phyloP scores from a whole-genome alignment of 64 coral and sea anemone genomes.

The Porites lutea region DNA sequence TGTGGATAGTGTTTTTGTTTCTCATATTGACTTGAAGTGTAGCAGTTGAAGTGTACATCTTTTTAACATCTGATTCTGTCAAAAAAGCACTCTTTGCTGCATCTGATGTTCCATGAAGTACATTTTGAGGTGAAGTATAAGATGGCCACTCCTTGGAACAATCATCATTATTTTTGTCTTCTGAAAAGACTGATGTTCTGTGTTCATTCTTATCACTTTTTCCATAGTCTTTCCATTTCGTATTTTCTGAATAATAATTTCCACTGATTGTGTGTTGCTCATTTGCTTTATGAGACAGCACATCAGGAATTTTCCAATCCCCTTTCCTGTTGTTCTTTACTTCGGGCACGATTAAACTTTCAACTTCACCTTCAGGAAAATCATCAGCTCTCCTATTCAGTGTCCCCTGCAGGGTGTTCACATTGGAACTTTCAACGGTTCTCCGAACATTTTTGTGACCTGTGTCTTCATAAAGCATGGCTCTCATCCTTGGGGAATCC shows the following conservation, averaged over 20 bases:
- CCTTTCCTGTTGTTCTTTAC: neutral
- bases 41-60: slow-evolving; percentile 10
- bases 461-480: neutral
- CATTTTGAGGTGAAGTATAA: neutral
- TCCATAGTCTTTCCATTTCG: neutral
- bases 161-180: neutral
- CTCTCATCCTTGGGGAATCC: slow-evolving; percentile 1
- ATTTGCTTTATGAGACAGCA: neutral
- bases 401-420: neutral
- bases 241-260: neutral
- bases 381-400: neutral
- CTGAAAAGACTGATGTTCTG: slow-evolving; percentile 9
- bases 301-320: neutral
- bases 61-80: neutral
- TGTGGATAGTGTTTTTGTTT: neutral
- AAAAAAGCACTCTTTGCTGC: neutral
- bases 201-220: neutral
- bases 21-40: slow-evolving; percentile 13
- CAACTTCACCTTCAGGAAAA: neutral
- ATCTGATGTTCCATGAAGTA: neutral
- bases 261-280: neutral
- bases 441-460: neutral
- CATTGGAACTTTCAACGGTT: neutral
- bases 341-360: slow-evolving; percentile 8
- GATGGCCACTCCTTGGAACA: neutral